phyloP scores from a whole-genome alignment of 1,140 invertebrate genomes.

The Trinorchestia longiramus region DNA sequence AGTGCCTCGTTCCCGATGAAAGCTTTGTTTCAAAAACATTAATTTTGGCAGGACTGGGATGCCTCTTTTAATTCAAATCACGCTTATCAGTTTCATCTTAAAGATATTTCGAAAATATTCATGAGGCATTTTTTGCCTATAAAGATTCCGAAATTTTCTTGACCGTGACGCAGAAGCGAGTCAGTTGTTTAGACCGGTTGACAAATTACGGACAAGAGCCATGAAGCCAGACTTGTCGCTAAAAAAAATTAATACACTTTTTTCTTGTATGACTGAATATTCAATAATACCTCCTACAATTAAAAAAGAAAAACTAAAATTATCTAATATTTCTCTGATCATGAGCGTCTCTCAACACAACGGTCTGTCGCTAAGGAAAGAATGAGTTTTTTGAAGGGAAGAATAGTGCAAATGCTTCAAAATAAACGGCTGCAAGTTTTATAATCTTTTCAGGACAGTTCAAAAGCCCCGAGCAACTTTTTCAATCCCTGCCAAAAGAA shows the following conservation, averaged over 20 bases:
- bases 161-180: background rate
- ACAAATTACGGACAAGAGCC: background rate
- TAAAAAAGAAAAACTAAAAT: background rate
- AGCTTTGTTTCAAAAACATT: background rate
- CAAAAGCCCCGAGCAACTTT: slow-evolving; percentile 29
- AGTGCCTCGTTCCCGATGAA: background rate
- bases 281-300: background rate
- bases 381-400: background rate
- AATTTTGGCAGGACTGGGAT: background rate
- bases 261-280: background rate
- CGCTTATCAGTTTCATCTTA: background rate
- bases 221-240: background rate
- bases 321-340: background rate
- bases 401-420: background rate
- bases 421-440: slow-evolving; percentile 21
- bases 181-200: background rate
- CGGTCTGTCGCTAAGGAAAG: slow-evolving; percentile 1
- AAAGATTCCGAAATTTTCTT: too few species aligned
- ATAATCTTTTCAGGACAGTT: slow-evolving; percentile 53
- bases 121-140: background rate
- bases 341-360: background rate
- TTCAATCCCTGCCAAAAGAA: slow-evolving; percentile 49
- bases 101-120: background rate
- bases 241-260: background rate
- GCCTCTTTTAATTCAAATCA: background rate